Percentiles rank a stretch among this genome's conserved stretches.
These are phyloP conservation scores for Drosophila picticornis DNA, from an alignment of 2,888 invertebrate genomes.

Conservation along the genomic window DNA sequence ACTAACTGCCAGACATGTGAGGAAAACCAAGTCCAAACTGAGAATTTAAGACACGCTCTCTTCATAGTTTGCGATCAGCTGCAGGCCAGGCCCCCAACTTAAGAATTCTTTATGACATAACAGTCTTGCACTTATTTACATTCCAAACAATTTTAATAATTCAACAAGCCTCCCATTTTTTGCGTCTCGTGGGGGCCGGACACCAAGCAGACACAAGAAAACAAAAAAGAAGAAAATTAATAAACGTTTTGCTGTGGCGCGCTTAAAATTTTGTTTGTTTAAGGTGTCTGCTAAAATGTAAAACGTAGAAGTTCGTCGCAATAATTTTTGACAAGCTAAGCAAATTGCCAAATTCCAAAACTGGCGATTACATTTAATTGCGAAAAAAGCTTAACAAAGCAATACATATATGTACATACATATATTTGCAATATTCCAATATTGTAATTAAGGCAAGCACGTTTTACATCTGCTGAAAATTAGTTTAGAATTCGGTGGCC, in stretches of 20 bases:
- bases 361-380: conserved; percentile 29
- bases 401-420: conserved; percentile 9
- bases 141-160: conserved; percentile 56
- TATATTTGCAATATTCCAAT: conserved; percentile 14
- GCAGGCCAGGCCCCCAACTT: conserved; percentile 52
- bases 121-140: conserved; percentile 40
- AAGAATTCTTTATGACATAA: conserved; percentile 40
- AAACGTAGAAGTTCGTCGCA: conserved; percentile 33
- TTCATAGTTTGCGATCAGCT: conserved; percentile 16
- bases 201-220: conserved; percentile 40
- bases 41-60: conserved; percentile 16
- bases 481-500: conserved; percentile 17
- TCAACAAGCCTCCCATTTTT: conserved; percentile 10
- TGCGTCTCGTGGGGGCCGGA: conserved; percentile 53
- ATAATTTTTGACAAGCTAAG: conserved; percentile 51
- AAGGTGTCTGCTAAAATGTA: conserved; percentile 23
- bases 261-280: conserved; percentile 7
- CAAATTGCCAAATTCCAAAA: conserved; percentile 39
- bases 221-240: background rate
- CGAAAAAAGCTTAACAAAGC: conserved; percentile 43
- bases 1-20: conserved; percentile 72
- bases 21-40: conserved; percentile 8
- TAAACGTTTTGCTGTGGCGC: background rate
- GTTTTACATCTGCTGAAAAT: conserved; percentile 32
- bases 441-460: conserved; percentile 46